These are phyloP conservation scores for Ceramica pisi DNA, from an alignment of 2,888 invertebrate species.

Conservation along the genomic window DNA sequence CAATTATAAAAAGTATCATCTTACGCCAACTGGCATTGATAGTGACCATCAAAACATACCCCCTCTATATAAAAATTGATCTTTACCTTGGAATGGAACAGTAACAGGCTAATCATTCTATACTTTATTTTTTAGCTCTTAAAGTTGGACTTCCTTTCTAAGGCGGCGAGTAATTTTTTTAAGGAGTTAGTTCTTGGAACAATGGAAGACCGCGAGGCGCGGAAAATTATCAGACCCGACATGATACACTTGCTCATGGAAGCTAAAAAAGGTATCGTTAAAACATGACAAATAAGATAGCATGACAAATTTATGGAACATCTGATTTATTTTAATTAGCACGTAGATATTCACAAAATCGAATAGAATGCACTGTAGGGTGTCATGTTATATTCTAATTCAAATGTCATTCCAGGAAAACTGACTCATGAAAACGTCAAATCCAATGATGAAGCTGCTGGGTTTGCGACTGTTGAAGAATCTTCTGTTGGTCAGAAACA, in stretches of 20 bases:
- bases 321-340: too few species aligned
- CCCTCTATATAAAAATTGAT: too few species aligned
- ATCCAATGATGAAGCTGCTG: slow-evolving; percentile 70
- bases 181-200: slow-evolving; percentile 76
- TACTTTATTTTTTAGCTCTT: slow-evolving; percentile 61
- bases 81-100: too few species aligned
- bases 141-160: slow-evolving; percentile 68
- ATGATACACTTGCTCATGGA: slow-evolving; percentile 91
- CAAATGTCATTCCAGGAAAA: slow-evolving; percentile 66
- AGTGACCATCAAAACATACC: too few species aligned
- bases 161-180: slow-evolving; percentile 74
- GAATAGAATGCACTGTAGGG: not conserved
- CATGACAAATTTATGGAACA: too few species aligned
- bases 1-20: not conserved
- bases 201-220: slow-evolving; percentile 79
- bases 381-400: not conserved
- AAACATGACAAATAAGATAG: too few species aligned
- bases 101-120: not conserved
- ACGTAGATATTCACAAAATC: too few species aligned
- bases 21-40: not conserved
- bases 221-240: slow-evolving; percentile 83
- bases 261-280: slow-evolving; percentile 85
- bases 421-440: slow-evolving; percentile 38
- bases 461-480: slow-evolving; percentile 83
- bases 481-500: slow-evolving; percentile 75